Evolutionary conservation across 2,888 invertebrate species (phyloP), one percentile per base, ranked within the genome.

Genomic region (Sthenelais limicola): DNA sequence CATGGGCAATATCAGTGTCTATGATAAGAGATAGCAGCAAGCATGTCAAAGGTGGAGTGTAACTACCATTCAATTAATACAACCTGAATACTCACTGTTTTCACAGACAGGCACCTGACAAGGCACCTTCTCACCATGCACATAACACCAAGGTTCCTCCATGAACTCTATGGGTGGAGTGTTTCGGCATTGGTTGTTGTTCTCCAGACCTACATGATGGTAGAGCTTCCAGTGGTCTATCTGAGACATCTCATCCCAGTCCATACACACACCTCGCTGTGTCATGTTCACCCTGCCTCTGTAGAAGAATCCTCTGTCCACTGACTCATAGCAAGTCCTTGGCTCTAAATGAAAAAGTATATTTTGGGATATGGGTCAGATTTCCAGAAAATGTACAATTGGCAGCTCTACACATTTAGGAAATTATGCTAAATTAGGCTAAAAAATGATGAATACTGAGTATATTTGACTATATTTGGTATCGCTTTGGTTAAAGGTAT

Each of bases 251-350:
- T 62, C 38, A 21, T 62, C 38, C 62, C 62, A 62, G 38, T 62
- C 43, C 24, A 43, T 38, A 26, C 62, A 62, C 2, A 21, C 62
- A 26, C 62, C 62, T 21, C 18, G 24, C 38, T 18, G 21, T 26
- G 62, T 62, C 62, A 38, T 35, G 62, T 62, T 62, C n/a, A 62
- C 62, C 24, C 38, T 35, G 38, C 62, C 62, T 5, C 62, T 35
- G 62, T 62, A 62, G 38, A 38, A 62, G 62, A 62, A 62, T 21
- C 62, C 62, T 4, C 62, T 28, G 38, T 62, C 62, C 62, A 62
- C 62, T 7, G 62, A 15, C 24, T 62, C 62, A 24, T 35, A 62
- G 62, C 62, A 62, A 3, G 38, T 43, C 35, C 5, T 12, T 26
- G 43, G 4, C n/a, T 21, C 62, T 62, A 26, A 35, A 9, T n/a